Evolutionary conservation across 2,113 vertebrate species (phyloP).

Genomic region (Lepisosteus osseus): DNA sequence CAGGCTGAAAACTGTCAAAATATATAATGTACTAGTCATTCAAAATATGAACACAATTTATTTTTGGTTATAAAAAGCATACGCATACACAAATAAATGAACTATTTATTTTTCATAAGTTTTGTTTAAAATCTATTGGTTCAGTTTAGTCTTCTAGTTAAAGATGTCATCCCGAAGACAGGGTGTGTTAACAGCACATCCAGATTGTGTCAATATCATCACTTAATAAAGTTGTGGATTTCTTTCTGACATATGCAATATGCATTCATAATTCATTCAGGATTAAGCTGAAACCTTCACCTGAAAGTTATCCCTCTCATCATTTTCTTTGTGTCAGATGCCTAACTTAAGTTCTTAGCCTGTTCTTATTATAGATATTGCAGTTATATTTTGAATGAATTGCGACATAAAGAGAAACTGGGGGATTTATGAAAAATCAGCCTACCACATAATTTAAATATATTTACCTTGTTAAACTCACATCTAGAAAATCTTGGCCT

Average conservation of each 20-base stretch:
- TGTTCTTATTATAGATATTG: conserved; percentile 28
- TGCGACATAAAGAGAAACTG: conserved; percentile 25
- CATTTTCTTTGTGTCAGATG: conserved; percentile 36
- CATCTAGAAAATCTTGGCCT: background rate
- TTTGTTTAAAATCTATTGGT: background rate
- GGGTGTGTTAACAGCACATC: conserved; percentile 40
- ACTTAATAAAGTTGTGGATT: background rate
- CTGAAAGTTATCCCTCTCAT: conserved; percentile 22
- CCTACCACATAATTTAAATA: background rate
- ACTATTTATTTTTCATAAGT: background rate
- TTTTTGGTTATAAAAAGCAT: background rate
- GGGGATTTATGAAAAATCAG: conserved; percentile 6
- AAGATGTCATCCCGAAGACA: conserved; percentile 21
- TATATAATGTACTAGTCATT: conserved; percentile 12
- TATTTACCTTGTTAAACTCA: no score
- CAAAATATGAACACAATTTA: conserved; percentile 2
- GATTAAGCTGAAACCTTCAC: conserved; percentile 31
- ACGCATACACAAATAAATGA: background rate
- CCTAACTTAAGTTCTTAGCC: conserved; percentile 11
- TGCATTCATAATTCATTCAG: conserved; percentile 28
- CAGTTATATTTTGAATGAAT: conserved; percentile 5
- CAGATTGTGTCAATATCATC: conserved; percentile 26
- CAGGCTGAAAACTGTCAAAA: conserved; percentile 18
- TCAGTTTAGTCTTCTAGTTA: conserved; percentile 6
- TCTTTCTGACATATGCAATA: conserved; percentile 33